Evolutionary conservation across 2,113 vertebrate species (phyloP), one percentile per base, ranked within the genome.

Genomic region (Piaya cayana): DNA sequence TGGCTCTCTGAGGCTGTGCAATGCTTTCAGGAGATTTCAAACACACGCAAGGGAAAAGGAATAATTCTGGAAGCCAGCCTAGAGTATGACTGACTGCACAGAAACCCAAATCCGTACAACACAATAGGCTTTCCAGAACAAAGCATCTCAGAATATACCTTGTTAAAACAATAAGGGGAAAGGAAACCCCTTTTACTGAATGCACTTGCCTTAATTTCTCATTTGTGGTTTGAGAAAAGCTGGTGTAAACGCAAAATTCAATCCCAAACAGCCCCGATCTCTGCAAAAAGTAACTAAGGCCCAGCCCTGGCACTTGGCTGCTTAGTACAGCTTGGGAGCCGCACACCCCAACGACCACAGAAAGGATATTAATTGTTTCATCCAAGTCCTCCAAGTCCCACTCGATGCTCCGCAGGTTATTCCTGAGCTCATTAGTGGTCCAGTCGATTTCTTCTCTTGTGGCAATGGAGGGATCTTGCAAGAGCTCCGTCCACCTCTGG

Each of bases 311-410:
- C 8, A 59, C 42, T 50, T 0, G 2, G 47, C 42, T 65, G 15
- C 53, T 90, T 55, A 63, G 43, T 26, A 52, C n/a, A 82, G 15
- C 53, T 42, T 1, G 2, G 17, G 32, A 83, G 37, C 29, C 2
- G 2, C 47, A 60, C 0, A 2, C 12, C 82, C 37, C 42, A 23
- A 72, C 47, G 18, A 14, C 68, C 34, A 93, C 65, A 45, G 58
- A 96, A 98, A 99, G 98, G 99, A 99, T 99, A 99, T 99, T 99
- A 97, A 99, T 99, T 9, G 99, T 99, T 97, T 99, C 99, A 36
- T 99, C 99, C 10, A 99, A 98, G 97, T 99, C 99, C 87, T 99
- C 99, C 71, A 99, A 97, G 96, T 99, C 99, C 99, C 99, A 99
- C 89, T 99, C 99, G 1, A 99, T 99, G 97, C 99, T 99, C 52